A percentile compares a stretch with the other conserved stretches of the same genome.
Evolutionary conservation across 2,888 invertebrate genomes (phyloP).

Genomic region (Cantharis nigra): DNA sequence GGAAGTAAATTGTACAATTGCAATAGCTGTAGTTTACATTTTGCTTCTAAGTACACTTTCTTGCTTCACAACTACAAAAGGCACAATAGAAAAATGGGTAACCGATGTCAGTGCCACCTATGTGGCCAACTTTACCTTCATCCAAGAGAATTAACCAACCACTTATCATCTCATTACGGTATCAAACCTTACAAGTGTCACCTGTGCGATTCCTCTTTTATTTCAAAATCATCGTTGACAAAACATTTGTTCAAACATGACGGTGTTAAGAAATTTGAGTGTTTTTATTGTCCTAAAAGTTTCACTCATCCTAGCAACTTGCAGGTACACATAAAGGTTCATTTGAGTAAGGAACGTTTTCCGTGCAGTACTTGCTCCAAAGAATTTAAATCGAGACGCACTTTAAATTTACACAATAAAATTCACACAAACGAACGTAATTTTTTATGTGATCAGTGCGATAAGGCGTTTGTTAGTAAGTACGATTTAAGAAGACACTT

Average conservation of each 20-base stretch:
- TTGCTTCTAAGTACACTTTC: slow-evolving; percentile 19
- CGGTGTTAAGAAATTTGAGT: slow-evolving; percentile 32
- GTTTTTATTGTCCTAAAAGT: slow-evolving; percentile 36
- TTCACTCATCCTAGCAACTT: slow-evolving; percentile 37
- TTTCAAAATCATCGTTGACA: slow-evolving; percentile 28
- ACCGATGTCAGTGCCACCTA: slow-evolving; percentile 34
- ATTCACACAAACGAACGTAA: slow-evolving; percentile 37
- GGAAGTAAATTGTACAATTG: slow-evolving; percentile 5
- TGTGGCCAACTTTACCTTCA: slow-evolving; percentile 36
- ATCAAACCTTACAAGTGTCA: slow-evolving; percentile 34
- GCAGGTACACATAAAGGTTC: slow-evolving; percentile 35
- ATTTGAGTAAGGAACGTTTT: slow-evolving; percentile 31
- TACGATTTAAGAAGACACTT: slow-evolving; percentile 36
- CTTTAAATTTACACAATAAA: slow-evolving; percentile 34
- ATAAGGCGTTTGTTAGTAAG: slow-evolving; percentile 37
- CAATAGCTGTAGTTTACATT: slow-evolving; percentile 17
- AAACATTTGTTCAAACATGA: slow-evolving; percentile 37
- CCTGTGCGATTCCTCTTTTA: slow-evolving; percentile 32
- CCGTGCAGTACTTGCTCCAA: slow-evolving; percentile 35
- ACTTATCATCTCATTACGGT: slow-evolving; percentile 33
- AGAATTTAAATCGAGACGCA: slow-evolving; percentile 36
- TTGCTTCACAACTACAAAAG: slow-evolving; percentile 12
- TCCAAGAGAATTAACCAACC: slow-evolving; percentile 30
- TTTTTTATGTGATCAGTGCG: slow-evolving; percentile 37
- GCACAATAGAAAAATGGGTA: slow-evolving; percentile 9